Base-by-base conservation (phyloP, 2,797 vertebrate species). In the Podarcis siculus region DNA sequence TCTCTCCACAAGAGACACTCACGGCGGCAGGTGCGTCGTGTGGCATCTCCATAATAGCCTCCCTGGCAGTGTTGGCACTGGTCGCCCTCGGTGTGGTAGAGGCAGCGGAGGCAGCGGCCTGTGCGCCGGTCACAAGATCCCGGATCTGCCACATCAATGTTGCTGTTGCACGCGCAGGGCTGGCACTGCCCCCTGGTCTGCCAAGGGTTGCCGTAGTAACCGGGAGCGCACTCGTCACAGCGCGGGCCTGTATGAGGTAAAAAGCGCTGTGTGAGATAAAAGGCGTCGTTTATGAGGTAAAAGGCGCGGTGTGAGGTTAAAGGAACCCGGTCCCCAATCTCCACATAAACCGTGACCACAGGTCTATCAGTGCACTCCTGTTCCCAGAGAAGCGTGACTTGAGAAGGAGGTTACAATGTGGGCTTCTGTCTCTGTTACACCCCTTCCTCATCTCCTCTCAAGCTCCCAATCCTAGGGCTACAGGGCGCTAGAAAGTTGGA, bases 211-310 rank as follows among this genome's bases (percentile, higher is more conserved):
- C 99, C 98, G 1, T 98, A 98, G 94, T 98, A 98, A 88, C 99
- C 99, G 0, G 99, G 98, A 42, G 98, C 98, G 89, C 99, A 99
- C 92, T 98, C 97, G 0, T 99, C 98, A 73, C 99, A 99, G 23
- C 98, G 97, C 1, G 96, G 95, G 83, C 99, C 99, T 99, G 95
- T 66, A 35, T 79, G 61, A 12, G 61, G 4, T 83, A 87, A 49
- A 82, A 78, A 71, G 55, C 45, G 23, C 23, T 5, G 3, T 49
- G n/a, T 10, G 7, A 45, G 42, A 9, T 42, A 42, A 42, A 42
- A 1, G 42, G 42, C 42, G 1, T 42, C 37, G 35, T 9, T n/a
- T 66, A 39, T 79, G 61, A 12, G 19, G 4, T 83, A 87, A 49
- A 82, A 78, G 73, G 55, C 55, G 23, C 23, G 8, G 3, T 49